phyloP scores from a whole-genome alignment of 1,140 invertebrate genomes.

The Drosophila lini region DNA sequence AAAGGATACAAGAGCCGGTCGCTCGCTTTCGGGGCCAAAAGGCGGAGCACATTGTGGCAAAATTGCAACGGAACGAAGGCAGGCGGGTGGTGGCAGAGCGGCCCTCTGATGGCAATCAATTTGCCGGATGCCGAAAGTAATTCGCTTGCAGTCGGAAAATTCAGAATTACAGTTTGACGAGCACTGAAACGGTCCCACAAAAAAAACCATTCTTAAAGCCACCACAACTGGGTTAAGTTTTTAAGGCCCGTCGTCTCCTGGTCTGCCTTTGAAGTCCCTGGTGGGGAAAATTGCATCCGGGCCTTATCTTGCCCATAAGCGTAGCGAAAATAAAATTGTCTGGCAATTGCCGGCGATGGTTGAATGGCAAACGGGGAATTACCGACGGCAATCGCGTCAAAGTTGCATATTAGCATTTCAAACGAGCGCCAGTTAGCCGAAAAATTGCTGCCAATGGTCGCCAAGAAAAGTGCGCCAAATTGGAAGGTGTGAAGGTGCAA shows the following conservation, averaged over 20 bases:
- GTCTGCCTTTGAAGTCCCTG: constrained; percentile 27
- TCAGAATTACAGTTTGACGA: constrained; percentile 52
- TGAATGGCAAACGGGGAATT: constrained; percentile 22
- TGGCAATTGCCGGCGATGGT: constrained; percentile 62
- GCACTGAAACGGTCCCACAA: constrained; percentile 9
- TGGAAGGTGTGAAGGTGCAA: constrained; percentile 63
- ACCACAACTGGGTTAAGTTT: constrained; percentile 25
- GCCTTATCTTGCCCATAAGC: constrained; percentile 54
- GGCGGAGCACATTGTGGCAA: constrained; percentile 52
- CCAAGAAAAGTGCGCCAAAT: constrained; percentile 74
- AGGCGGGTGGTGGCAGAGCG: neutral
- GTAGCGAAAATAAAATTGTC: constrained; percentile 78
- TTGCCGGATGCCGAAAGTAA: constrained; percentile 68
- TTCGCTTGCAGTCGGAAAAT: constrained; percentile 48
- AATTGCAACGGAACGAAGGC: constrained; percentile 53
- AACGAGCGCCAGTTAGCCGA: constrained; percentile 80
- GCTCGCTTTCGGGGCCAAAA: constrained; percentile 26
- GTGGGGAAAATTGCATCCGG: constrained; percentile 48
- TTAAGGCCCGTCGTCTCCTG: constrained; percentile 2
- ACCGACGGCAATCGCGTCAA: constrained; percentile 67
- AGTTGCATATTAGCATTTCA: constrained; percentile 82
- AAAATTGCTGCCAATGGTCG: constrained; percentile 75
- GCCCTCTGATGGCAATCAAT: constrained; percentile 71
- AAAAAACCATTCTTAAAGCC: constrained; percentile 21
- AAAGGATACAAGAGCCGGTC: constrained; percentile 9